Evolutionary conservation across 2,113 vertebrate genomes (phyloP), one percentile per base, ranked within the genome.

Genomic region (Hippocampus mohnikei): DNA sequence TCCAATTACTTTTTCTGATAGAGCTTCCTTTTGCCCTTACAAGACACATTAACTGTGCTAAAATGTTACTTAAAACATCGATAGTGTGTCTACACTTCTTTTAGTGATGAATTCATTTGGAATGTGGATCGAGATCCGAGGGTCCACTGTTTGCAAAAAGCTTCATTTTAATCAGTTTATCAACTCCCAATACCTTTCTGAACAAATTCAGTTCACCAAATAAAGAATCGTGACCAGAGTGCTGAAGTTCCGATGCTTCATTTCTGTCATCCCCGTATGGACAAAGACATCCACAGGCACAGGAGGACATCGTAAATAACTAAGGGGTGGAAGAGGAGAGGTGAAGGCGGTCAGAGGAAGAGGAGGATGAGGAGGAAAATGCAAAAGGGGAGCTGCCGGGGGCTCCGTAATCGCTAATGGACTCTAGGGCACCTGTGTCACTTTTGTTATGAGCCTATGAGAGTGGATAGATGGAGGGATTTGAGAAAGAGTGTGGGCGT

Each of bases 351-450:
- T 78, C n/a, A 58, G 81, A 70, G 70, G 62, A 66, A 56, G 81
- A 69, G 70, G 62, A 68, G 65, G 75, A 86, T 81, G 78, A 44
- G 78, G 77, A 84, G 76, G 83, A 79, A 80, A 85, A 86, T 77
- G 77, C 74, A 73, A 83, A 77, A 29, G 58, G 71, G 77, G 78
- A 81, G 81, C 76, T 72, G 66, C 6, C 70, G 76, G 10, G 66
- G 66, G 75, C 80, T 76, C 74, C 65, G 70, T 73, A 69, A 78
- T 77, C 66, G 71, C 78, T 90, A 90, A 90, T 90, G 87, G 88
- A 90, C 80, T 83, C 3, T 73, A 75, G 87, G 88, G 85, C 89
- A 88, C 85, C 86, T 76, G 88, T 90, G 87, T 91, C 89, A 90
- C 85, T 79, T 85, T 88, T 80, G 85, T 83, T 86, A 78, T 87